Conservation (phyloP, 2,113 vertebrate species). For the Romanogobio albipinnatus region DNA sequence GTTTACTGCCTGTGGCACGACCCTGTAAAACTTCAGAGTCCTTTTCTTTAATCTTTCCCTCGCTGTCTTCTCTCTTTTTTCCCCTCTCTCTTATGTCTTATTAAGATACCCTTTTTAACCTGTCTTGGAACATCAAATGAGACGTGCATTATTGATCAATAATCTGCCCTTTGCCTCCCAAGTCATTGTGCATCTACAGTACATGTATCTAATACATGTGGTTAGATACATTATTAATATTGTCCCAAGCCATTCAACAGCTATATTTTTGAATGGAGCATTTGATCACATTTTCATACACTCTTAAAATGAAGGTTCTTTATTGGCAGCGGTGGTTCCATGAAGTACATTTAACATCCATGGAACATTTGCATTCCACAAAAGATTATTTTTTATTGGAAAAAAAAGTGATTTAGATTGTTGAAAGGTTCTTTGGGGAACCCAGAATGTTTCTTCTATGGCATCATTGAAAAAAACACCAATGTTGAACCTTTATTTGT, state of each 20-base stretch:
- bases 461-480: too few relatives aligned
- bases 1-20: conserved; percentile 48
- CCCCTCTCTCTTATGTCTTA: background rate
- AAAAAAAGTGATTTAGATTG: too few relatives aligned
- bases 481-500: too few relatives aligned
- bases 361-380: too few relatives aligned
- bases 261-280: background rate
- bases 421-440: too few relatives aligned
- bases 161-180: conserved; percentile 1
- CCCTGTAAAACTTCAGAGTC: conserved; percentile 2
- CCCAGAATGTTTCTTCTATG: too few relatives aligned
- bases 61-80: background rate
- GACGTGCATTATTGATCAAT: conserved; percentile 71
- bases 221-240: background rate
- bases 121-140: conserved; percentile 66
- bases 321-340: too few relatives aligned
- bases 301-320: too few relatives aligned
- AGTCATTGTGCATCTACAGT: background rate
- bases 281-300: background rate
- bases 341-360: too few relatives aligned
- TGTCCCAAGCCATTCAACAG: background rate
- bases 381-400: too few relatives aligned
- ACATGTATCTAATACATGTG: background rate
- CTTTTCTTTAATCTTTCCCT: background rate
- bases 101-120: background rate